Evolutionary conservation across 2,888 invertebrate species (phyloP).

Genomic region (Lasioglossum morio): DNA sequence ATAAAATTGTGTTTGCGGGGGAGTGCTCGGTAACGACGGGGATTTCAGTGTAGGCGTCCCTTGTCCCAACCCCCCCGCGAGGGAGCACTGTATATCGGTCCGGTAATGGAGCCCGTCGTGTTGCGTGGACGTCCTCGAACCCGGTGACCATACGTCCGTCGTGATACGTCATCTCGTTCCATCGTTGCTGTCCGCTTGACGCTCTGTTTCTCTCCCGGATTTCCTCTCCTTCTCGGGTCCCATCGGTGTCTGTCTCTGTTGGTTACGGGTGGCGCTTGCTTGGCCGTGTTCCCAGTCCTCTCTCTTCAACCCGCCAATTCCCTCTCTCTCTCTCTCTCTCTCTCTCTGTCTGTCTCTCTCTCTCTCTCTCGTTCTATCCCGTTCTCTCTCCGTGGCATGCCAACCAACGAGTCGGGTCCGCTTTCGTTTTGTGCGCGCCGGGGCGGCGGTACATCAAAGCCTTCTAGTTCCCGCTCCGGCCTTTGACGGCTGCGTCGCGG

Average conservation of each 20-base stretch:
- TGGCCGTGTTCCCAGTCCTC: slow-evolving; percentile 58
- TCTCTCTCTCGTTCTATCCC: slow-evolving; percentile 65
- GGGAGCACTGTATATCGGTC: background rate
- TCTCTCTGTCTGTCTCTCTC: slow-evolving; percentile 12
- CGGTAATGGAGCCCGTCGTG: background rate
- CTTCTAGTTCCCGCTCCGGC: slow-evolving; percentile 83
- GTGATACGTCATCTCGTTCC: slow-evolving; percentile 35
- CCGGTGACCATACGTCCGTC: slow-evolving; percentile 35
- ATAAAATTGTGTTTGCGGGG: no score
- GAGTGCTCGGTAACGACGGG: no score
- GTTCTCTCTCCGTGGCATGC: slow-evolving; percentile 76
- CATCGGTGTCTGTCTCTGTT: slow-evolving; percentile 29
- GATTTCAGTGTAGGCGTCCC: no score
- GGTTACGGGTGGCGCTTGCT: slow-evolving; percentile 44
- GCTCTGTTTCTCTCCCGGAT: background rate
- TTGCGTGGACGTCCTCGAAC: slow-evolving; percentile 20
- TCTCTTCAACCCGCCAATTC: slow-evolving; percentile 34
- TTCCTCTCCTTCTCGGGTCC: slow-evolving; percentile 14
- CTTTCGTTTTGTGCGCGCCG: slow-evolving; percentile 84
- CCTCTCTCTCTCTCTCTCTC: slow-evolving; percentile 64
- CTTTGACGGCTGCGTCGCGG: slow-evolving; percentile 84
- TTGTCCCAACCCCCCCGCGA: no score
- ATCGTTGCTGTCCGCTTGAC: background rate
- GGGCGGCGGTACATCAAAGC: slow-evolving; percentile 84
- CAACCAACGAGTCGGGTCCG: slow-evolving; percentile 81